Percentiles rank a stretch among this genome's conserved stretches.
These are phyloP conservation scores for Ptiloglossa arizonensis DNA, from an alignment of 1,140 invertebrate genomes.

Conservation along the genomic window DNA sequence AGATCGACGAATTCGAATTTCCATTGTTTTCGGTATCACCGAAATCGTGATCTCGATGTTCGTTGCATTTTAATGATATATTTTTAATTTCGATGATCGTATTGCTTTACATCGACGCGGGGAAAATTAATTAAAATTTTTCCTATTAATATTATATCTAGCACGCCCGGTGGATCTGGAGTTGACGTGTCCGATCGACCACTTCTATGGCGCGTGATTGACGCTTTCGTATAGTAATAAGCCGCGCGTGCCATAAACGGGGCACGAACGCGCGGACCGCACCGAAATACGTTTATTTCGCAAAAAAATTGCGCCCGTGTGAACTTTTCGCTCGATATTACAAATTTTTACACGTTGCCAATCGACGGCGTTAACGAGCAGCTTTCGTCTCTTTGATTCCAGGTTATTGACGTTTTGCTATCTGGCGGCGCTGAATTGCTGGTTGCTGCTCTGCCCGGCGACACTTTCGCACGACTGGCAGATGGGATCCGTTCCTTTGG, in stretches of 20 bases:
- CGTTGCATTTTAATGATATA: no score
- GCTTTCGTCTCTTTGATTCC: conserved; percentile 63
- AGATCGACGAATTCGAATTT: no score
- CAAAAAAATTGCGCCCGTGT: background rate
- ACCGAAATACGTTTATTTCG: conserved; percentile 35
- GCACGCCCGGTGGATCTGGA: background rate
- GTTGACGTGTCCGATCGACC: conserved; percentile 24
- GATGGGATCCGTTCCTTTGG: conserved; percentile 91
- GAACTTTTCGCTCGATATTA: conserved; percentile 2
- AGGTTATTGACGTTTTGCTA: conserved; percentile 90
- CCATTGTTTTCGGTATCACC: no score
- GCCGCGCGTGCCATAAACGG: conserved; percentile 23
- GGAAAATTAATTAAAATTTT: no score
- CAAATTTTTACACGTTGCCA: background rate
- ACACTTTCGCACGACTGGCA: conserved; percentile 93
- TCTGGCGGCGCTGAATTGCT: conserved; percentile 90
- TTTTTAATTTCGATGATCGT: no score
- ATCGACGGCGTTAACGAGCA: conserved; percentile 23
- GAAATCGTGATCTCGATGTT: no score
- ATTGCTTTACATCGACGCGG: no score
- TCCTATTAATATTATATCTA: no score
- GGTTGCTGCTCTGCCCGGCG: conserved; percentile 89
- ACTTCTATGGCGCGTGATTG: conserved; percentile 37
- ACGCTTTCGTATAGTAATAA: conserved; percentile 40
- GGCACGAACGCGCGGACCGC: background rate